Evolutionary conservation across 92 coral and sea anemone genomes (phyloP).

Genomic region (Actinostola sp.): DNA sequence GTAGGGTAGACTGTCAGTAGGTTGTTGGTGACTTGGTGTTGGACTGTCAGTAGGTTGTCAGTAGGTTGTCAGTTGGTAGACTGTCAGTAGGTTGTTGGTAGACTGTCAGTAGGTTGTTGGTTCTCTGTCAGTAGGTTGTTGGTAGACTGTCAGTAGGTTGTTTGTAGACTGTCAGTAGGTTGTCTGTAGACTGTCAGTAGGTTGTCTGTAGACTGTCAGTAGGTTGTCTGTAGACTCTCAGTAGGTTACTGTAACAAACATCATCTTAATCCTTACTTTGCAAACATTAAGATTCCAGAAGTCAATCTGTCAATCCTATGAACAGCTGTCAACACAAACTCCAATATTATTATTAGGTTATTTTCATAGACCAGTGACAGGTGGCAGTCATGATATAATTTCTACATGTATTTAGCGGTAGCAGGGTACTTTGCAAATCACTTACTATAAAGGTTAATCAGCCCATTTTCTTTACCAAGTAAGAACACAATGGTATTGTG

Average conservation of each 20-base stretch:
- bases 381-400: not conserved
- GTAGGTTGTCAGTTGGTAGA: no score
- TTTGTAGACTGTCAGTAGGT: no score
- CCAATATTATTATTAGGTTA: not conserved
- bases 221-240: not conserved
- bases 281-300: conserved; percentile 98
- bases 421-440: not conserved
- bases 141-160: no score
- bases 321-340: conserved; percentile 62
- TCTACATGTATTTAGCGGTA: not conserved
- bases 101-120: no score
- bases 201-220: not conserved
- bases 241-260: not conserved
- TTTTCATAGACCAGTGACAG: not conserved
- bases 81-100: no score
- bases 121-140: no score
- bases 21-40: no score
- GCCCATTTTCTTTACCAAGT: conserved; percentile 90
- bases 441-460: conserved; percentile 89
- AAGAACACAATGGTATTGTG: conserved; percentile 93
- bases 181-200: not conserved
- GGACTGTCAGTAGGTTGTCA: no score
- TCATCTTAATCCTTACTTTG: conserved; percentile 74
- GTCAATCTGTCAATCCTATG: conserved; percentile 98
- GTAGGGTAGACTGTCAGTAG: no score